Base-by-base conservation (phyloP, 2,888 invertebrate genomes). In the Apamea epomidion region DNA sequence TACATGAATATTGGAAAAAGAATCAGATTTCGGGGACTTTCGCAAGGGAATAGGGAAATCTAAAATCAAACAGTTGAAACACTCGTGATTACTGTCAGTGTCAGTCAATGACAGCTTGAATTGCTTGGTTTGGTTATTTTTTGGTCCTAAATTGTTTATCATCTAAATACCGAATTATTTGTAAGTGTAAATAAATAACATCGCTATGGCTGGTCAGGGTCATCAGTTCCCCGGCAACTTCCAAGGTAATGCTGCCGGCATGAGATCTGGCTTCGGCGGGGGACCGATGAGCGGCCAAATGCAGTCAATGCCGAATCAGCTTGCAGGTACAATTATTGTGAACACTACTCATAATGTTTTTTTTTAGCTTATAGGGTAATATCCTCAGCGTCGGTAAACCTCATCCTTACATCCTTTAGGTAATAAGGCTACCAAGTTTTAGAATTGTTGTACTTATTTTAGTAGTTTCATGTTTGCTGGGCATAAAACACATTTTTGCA, bases 181-280 rank as follows among this genome's bases (percentile, higher is more conserved):
- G 21, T 7, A 18, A 48, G 68, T 45, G 45, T 58, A 70, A 64
- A 42, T 37, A 77, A 72, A 48, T 4, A n/a, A 65, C 12, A 29
- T 21, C 71, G 68, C 42, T 82, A 98, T 98, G 98, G 97, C 98
- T 74, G 98, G 98, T 7, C 98, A 98, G 91, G 98, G 98, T 62
- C 98, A 98, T 93, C 98, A 98, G 91, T 98, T 98, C 91, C 97
- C 98, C 87, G 97, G 98, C 42, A 98, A 98, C 84, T 97, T 98
- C 90, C 97, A 97, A 89, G 98, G 97, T 83, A 98, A 97, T 90
- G 96, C 97, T 79, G 97, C 97, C 29, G 95, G 97, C 3, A 98
- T 98, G 97, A 95, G 98, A 81, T 97, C 97, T 45, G 98, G 98
- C 81, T 98, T 98, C 90, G 98, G 97, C 32, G 97, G 97, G 2